These are phyloP conservation scores for Microhierax caerulescens DNA, from an alignment of 2,797 vertebrate genomes.

Conservation along the genomic window DNA sequence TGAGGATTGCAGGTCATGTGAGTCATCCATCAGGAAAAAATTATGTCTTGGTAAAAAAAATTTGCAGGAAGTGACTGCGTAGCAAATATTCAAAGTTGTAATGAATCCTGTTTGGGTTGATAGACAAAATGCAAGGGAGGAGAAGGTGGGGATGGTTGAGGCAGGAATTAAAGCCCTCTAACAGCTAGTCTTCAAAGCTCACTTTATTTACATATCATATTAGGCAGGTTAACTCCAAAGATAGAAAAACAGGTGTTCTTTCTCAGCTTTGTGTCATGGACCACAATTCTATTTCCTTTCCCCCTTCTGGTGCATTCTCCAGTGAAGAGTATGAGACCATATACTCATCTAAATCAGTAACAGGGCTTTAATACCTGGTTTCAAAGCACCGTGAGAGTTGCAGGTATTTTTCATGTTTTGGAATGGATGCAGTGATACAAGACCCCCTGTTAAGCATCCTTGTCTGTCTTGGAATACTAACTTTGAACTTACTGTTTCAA, in stretches of 20 bases:
- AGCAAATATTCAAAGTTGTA: neutral
- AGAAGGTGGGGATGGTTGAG: neutral
- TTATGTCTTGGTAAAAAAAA: neutral
- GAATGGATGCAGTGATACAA: neutral
- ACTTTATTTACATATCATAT: neutral
- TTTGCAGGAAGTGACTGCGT: neutral
- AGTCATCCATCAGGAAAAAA: neutral
- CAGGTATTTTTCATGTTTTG: neutral
- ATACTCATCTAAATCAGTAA: neutral
- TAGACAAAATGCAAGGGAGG: neutral
- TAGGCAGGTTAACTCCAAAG: neutral
- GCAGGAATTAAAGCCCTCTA: neutral
- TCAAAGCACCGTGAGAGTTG: neutral
- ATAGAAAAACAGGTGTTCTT: neutral
- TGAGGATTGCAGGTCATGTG: neutral
- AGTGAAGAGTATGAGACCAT: neutral
- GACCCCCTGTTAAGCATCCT: neutral
- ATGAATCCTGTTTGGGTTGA: neutral
- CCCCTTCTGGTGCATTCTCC: neutral
- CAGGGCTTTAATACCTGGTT: neutral
- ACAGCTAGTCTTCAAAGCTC: neutral
- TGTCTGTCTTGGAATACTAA: neutral
- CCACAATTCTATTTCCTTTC: neutral
- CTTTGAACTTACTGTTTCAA: neutral
- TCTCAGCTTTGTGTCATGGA: neutral